These are phyloP conservation scores for Leucopsar rothschildi DNA, from an alignment of 2,113 vertebrate species.

Conservation along the genomic window DNA sequence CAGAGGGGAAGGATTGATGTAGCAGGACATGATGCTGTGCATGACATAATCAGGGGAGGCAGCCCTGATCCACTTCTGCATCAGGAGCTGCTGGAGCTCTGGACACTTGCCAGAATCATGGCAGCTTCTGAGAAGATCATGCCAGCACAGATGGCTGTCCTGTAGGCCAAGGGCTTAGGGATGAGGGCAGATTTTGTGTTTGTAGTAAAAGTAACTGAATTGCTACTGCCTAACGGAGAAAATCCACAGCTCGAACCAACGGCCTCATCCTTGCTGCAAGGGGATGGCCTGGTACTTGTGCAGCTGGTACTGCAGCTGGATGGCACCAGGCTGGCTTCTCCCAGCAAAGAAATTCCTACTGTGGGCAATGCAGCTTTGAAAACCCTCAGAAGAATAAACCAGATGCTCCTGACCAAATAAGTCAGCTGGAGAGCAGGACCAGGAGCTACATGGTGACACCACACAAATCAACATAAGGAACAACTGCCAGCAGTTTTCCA, in stretches of 20 bases:
- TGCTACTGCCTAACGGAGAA: background rate
- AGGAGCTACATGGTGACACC: background rate
- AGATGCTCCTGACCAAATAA: background rate
- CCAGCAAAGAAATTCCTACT: background rate
- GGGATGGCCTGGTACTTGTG: accelerated
- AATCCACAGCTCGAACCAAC: background rate
- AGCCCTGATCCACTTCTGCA: background rate
- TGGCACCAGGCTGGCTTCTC: background rate
- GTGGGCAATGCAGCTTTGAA: background rate
- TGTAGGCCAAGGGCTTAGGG: background rate
- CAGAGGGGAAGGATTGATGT: background rate
- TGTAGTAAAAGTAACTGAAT: constrained; percentile 15
- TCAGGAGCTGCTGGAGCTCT: constrained; percentile 18
- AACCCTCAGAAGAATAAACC: background rate
- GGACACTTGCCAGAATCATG: background rate
- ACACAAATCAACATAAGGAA: background rate
- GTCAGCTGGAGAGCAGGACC: background rate
- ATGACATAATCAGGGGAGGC: background rate
- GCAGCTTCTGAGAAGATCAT: background rate
- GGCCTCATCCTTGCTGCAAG: accelerated
- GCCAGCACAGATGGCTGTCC: constrained; percentile 19
- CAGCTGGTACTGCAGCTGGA: background rate
- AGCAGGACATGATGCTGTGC: background rate
- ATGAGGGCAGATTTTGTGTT: constrained; percentile 19
- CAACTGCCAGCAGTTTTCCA: background rate